Percentiles rank a stretch among this genome's conserved stretches.
Evolutionary conservation across 2,888 invertebrate species (phyloP).

Genomic region (Synergus umbraculus): DNA sequence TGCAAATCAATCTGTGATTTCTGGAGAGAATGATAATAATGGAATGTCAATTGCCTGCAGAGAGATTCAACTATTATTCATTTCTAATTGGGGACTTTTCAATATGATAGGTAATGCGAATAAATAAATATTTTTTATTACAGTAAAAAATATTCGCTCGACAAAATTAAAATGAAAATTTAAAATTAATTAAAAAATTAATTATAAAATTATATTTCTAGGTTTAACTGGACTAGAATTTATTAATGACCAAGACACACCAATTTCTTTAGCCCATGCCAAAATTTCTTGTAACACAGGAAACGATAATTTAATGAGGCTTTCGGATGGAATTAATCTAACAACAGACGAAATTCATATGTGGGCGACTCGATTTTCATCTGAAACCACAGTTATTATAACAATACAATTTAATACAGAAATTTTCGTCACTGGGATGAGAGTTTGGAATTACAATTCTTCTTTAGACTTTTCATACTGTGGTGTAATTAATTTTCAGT

Average conservation of each 20-base stretch:
- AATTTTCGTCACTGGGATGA: slow-evolving; percentile 79
- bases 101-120: slow-evolving; percentile 79
- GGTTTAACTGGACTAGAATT: slow-evolving; percentile 69
- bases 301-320: slow-evolving; percentile 77
- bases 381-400: slow-evolving; percentile 58
- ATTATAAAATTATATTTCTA: slow-evolving; percentile 43
- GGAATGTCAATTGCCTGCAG: slow-evolving; percentile 67
- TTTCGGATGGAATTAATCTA: slow-evolving; percentile 85
- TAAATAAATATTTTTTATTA: background rate
- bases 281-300: slow-evolving; percentile 56
- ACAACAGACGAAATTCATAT: slow-evolving; percentile 84
- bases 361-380: slow-evolving; percentile 80
- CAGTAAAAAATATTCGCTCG: background rate
- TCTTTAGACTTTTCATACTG: slow-evolving; percentile 83
- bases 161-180: background rate
- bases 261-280: slow-evolving; percentile 55
- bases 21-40: slow-evolving; percentile 46
- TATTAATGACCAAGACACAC: slow-evolving; percentile 58
- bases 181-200: background rate
- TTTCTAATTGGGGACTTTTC: slow-evolving; percentile 83
- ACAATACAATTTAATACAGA: slow-evolving; percentile 63
- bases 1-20: slow-evolving; percentile 10
- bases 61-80: slow-evolving; percentile 79
- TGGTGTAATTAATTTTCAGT: slow-evolving; percentile 79
- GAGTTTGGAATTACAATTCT: slow-evolving; percentile 91